These are phyloP conservation scores for Apamea crenata DNA, from an alignment of 2,888 invertebrate species.

Conservation along the genomic window DNA sequence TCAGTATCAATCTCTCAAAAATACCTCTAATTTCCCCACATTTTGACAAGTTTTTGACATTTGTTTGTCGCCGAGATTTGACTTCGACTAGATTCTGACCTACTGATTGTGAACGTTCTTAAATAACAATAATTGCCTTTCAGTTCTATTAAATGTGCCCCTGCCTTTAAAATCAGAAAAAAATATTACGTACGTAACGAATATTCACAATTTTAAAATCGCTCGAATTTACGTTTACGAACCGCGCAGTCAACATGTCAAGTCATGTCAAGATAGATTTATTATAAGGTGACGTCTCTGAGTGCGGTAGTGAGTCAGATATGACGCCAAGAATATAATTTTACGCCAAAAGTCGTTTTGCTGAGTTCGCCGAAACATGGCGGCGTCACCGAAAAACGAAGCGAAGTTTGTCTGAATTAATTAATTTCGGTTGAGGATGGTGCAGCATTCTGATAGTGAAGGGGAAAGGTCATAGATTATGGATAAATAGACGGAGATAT, in stretches of 20 bases:
- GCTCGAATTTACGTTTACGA: not conserved
- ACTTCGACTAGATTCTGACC: too few relatives aligned
- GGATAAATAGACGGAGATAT: slow-evolving; percentile 35
- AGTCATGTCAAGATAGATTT: not conserved
- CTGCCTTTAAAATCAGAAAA: not conserved
- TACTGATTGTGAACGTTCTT: too few relatives aligned
- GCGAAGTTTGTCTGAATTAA: slow-evolving; percentile 78
- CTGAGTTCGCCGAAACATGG: slow-evolving; percentile 56
- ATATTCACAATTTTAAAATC: not conserved
- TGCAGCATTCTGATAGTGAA: slow-evolving; percentile 70
- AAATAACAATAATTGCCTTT: too few relatives aligned
- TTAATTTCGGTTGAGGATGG: slow-evolving; percentile 73
- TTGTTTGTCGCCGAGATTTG: too few relatives aligned
- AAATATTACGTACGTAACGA: not conserved
- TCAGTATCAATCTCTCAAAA: too few relatives aligned
- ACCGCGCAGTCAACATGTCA: not conserved
- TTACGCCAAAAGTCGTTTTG: slow-evolving; percentile 45
- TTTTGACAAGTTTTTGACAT: too few relatives aligned
- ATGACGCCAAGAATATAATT: slow-evolving; percentile 63
- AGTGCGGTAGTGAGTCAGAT: slow-evolving; percentile 53
- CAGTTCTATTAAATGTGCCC: not conserved
- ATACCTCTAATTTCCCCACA: too few relatives aligned
- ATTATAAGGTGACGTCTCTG: slow-evolving; percentile 5
- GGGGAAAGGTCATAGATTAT: slow-evolving; percentile 60
- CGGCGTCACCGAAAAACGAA: slow-evolving; percentile 64